Percentiles rank a stretch among this genome's conserved stretches.
phyloP scores from a whole-genome alignment of 1,140 invertebrate genomes.

The Pomacea maculata region DNA sequence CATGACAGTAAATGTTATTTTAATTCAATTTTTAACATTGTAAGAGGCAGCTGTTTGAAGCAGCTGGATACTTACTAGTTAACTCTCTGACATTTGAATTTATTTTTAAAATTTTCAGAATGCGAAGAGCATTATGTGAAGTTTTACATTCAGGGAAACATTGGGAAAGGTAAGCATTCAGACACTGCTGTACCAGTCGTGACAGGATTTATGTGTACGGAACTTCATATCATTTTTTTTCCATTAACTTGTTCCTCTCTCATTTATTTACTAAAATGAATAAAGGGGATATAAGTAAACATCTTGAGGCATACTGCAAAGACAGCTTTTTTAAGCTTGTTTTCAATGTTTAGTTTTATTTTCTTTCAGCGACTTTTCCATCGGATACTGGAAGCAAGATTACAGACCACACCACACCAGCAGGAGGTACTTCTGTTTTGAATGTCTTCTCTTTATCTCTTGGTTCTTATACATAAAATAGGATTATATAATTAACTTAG shows the following conservation, averaged over 20 bases:
- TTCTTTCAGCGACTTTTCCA: slow-evolving; percentile 60
- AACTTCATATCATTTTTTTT: background rate
- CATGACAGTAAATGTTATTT: too few species aligned
- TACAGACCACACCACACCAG: slow-evolving; percentile 77
- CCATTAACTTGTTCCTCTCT: background rate
- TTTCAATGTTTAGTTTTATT: background rate
- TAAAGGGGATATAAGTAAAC: too few species aligned
- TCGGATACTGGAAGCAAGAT: slow-evolving; percentile 57
- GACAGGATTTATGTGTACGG: too few species aligned
- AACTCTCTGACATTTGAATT: too few species aligned
- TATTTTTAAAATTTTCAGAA: slow-evolving; percentile 70
- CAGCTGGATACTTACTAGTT: too few species aligned
- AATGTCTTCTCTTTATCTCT: background rate
- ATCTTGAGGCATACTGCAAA: too few species aligned
- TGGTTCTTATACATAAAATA: too few species aligned
- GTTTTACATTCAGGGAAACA: slow-evolving; percentile 87
- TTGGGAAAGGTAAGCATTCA: slow-evolving; percentile 71
- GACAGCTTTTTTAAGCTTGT: too few species aligned
- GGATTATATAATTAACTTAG: too few species aligned
- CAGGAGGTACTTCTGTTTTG: slow-evolving; percentile 71
- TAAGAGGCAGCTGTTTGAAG: too few species aligned
- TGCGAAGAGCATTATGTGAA: slow-evolving; percentile 91
- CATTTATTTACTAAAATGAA: background rate
- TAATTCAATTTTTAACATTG: too few species aligned
- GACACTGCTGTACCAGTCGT: too few species aligned